Evolutionary conservation across 2,888 invertebrate genomes (phyloP), one percentile per base, ranked within the genome.

Genomic region (Drosophila affinis): DNA sequence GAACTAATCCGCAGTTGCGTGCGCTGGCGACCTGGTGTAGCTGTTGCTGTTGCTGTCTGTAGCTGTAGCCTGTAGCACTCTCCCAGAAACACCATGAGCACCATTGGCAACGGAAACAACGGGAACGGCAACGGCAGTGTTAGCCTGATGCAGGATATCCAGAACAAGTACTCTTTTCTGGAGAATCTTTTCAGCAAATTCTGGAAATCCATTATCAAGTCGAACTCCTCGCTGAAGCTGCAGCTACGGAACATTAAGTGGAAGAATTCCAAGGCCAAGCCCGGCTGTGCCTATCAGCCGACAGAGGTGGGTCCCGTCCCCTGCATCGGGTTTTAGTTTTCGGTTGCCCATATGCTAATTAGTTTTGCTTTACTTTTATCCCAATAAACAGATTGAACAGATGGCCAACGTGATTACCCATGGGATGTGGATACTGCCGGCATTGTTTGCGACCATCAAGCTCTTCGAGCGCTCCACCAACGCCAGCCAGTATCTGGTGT

Each of bases 401-500:
- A 93, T 97, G 72, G 98, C 98, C 53, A 98, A 98, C 93, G 96
- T 98, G 53, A 93, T 97, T 85, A 98, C 98, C 39, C 98, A 98
- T 92, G 98, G 97, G 62, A 94, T 97, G 69, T 97, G 96, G 94
- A 96, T 98, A 57, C 93, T 97, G 78, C 98, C 98, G 51, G 97
- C 97, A 81, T 93, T 97, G n/a, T 91, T 95, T 64, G 97, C 96
- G 6, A 94, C 96, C 62, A 92, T 95, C 57, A 95, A 96, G 91
- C 93, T 98, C 87, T 93, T 97, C 69, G 94, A 94, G 75, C 94
- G 97, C 77, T 96, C 97, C 6, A 92, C 93, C 47, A 95, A 95
- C 88, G 94, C 94, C 78, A 94, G 95, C 47, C 97, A 98, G 92
- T 94, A 95, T 75, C 93, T 96, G 79, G 96, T 97, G 0, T 97